A percentile compares a stretch with the other conserved stretches of the same genome.
phyloP scores from a whole-genome alignment of 2,888 invertebrate genomes.

The Elysia crispata region DNA sequence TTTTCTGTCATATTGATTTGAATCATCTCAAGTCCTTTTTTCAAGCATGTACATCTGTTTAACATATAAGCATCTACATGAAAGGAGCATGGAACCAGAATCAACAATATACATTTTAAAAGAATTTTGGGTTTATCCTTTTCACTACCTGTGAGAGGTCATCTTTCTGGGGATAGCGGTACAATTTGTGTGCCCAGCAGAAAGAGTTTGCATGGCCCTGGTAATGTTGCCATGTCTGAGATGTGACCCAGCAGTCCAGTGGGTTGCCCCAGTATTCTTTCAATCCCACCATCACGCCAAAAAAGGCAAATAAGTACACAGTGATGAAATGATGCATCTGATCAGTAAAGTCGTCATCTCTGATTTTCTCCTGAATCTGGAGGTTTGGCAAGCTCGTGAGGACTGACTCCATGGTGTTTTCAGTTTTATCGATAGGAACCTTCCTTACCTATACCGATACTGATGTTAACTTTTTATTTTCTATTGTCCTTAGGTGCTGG shows the following conservation, averaged over 20 bases:
- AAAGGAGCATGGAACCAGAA: no score
- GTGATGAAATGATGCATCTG: constrained; percentile 54
- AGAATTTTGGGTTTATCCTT: no score
- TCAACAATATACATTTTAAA: no score
- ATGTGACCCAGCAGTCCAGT: constrained; percentile 46
- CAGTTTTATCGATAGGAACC: no score
- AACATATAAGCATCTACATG: no score
- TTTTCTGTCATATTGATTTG: no score
- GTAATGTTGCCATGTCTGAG: constrained; percentile 42
- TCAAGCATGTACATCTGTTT: no score
- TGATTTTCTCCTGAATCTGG: constrained; percentile 35
- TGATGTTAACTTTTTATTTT: no score
- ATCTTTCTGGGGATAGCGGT: constrained; percentile 46
- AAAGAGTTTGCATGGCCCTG: constrained; percentile 52
- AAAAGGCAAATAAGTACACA: constrained; percentile 49
- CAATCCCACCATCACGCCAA: constrained; percentile 48
- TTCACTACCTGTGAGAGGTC: constrained; percentile 37
- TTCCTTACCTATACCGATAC: no score
- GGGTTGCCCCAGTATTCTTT: constrained; percentile 47
- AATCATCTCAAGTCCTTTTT: no score
- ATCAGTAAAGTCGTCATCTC: constrained; percentile 51
- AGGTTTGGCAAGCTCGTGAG: constrained; percentile 44
- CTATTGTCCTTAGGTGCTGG: no score
- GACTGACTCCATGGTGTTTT: constrained; percentile 39
- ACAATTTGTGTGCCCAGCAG: constrained; percentile 51